These are phyloP conservation scores for Phoenicopterus ruber DNA, from an alignment of 2,113 vertebrate species.

Conservation along the genomic window DNA sequence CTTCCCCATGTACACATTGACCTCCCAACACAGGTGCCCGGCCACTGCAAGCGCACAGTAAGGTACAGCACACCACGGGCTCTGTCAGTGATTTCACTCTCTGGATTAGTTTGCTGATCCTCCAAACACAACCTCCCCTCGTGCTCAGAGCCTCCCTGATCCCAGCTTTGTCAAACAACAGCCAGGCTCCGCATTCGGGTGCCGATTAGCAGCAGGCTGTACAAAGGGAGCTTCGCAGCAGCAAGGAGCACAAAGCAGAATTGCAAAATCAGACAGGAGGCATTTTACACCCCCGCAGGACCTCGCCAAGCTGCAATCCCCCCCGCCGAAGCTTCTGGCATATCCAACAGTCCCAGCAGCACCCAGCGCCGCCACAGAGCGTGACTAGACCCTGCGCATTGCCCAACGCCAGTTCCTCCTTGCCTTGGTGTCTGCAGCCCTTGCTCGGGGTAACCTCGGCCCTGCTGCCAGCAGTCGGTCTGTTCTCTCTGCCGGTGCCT, in stretches of 20 bases:
- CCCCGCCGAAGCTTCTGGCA: background rate
- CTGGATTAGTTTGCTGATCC: background rate
- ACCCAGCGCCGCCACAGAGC: fast-evolving
- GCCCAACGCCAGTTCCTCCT: background rate
- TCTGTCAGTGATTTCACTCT: background rate
- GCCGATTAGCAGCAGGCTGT: too few relatives aligned
- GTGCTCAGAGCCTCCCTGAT: background rate
- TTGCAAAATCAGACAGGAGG: background rate
- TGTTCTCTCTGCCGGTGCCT: background rate
- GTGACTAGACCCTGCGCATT: fast-evolving
- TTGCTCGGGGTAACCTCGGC: background rate
- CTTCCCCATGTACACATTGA: fast-evolving
- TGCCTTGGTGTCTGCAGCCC: background rate
- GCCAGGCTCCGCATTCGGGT: too few relatives aligned
- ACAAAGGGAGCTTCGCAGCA: too few relatives aligned
- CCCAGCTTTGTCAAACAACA: too few relatives aligned
- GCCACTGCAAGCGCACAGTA: fast-evolving
- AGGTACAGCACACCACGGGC: background rate
- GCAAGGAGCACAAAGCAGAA: background rate
- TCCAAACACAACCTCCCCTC: background rate
- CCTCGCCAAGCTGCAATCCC: background rate
- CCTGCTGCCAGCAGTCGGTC: background rate
- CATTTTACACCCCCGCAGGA: background rate
- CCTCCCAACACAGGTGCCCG: background rate
- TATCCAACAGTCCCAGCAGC: background rate